These are phyloP conservation scores for Eupsittula cactorum DNA, from an alignment of 2,113 vertebrate species.

Conservation along the genomic window DNA sequence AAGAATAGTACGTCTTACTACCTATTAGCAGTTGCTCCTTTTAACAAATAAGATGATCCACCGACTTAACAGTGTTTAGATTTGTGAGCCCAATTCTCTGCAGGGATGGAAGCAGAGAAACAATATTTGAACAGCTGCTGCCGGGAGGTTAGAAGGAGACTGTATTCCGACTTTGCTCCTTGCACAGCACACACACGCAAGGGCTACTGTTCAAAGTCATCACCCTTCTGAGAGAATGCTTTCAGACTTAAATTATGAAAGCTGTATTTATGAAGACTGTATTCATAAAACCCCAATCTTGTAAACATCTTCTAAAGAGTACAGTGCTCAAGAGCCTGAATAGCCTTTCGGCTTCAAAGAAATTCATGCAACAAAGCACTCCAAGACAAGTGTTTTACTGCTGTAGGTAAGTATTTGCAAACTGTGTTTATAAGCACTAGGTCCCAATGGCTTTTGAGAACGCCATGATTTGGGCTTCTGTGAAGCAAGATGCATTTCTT, in stretches of 20 bases:
- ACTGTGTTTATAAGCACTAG: background rate
- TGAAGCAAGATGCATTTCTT: background rate
- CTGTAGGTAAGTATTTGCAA: background rate
- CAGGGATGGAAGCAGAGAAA: background rate
- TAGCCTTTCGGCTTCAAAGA: background rate
- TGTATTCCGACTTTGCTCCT: background rate
- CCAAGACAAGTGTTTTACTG: background rate
- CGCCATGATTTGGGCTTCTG: background rate
- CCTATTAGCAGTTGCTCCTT: background rate
- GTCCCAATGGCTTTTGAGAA: background rate
- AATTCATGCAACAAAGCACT: background rate
- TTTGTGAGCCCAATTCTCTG: conserved; percentile 16
- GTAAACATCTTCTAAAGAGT: background rate
- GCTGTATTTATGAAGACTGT: background rate
- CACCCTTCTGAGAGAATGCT: background rate
- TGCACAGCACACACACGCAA: background rate
- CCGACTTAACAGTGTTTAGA: background rate
- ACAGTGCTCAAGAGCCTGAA: background rate
- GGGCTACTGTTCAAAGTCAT: conserved; percentile 8
- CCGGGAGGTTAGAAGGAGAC: background rate
- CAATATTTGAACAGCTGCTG: conserved; percentile 52
- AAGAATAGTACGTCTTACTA: background rate
- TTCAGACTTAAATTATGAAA: background rate
- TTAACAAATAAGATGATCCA: background rate
- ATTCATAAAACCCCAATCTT: background rate